Conservation (phyloP, 2,113 vertebrate species). For the Nothocercus nigrocapillus region DNA sequence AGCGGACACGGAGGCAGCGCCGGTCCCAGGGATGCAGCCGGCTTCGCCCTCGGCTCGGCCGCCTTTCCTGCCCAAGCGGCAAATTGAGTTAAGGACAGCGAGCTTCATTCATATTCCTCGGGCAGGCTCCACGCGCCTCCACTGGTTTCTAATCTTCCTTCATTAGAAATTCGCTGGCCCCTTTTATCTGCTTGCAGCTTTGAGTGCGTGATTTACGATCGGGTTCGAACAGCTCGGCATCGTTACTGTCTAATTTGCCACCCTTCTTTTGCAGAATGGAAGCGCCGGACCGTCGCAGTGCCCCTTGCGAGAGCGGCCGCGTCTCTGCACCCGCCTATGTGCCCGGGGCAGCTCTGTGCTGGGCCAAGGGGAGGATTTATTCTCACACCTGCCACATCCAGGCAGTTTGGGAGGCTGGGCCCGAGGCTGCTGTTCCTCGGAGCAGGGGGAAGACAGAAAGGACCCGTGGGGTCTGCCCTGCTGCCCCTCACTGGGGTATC, state of each 20-base stretch:
- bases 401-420: too few relatives aligned
- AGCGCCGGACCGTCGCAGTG: accelerated
- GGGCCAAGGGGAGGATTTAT: too few relatives aligned
- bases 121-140: neutral
- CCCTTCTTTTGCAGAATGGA: neutral
- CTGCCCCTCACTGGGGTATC: too few relatives aligned
- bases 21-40: neutral
- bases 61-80: neutral
- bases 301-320: neutral
- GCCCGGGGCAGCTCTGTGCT: too few relatives aligned
- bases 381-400: too few relatives aligned
- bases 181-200: neutral
- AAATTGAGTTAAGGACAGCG: slow-evolving; percentile 22
- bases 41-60: neutral
- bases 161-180: neutral
- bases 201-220: neutral
- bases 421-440: neutral
- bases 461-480: too few relatives aligned
- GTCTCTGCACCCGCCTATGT: too few relatives aligned
- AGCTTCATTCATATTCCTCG: slow-evolving; percentile 43
- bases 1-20: too few relatives aligned
- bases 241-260: neutral
- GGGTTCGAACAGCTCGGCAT: neutral
- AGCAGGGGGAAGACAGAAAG: too few relatives aligned
- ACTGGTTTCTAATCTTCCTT: neutral